Conservation (phyloP, 1,140 invertebrate genomes). For the Acyrthosiphon pisum region DNA sequence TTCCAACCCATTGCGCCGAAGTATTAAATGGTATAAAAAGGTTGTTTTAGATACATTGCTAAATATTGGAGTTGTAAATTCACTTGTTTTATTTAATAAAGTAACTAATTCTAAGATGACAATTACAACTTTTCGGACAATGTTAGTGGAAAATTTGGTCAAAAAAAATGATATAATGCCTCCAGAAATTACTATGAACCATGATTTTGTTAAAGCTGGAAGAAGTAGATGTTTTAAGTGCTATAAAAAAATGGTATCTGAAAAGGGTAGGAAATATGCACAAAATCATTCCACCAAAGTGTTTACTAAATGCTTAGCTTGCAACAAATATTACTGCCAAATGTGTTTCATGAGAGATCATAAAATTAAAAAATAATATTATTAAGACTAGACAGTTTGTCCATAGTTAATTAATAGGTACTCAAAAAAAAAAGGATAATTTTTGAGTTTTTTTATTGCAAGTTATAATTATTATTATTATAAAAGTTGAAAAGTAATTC, state of each 20-base stretch:
- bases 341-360: slow-evolving; percentile 3
- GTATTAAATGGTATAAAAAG: not conserved
- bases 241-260: not conserved
- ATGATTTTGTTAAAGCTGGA: not conserved
- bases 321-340: not conserved
- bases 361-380: slow-evolving; percentile 1
- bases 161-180: not conserved
- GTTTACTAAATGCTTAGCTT: not conserved
- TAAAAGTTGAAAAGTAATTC: not conserved
- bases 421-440: not conserved
- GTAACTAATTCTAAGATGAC: no score
- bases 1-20: not conserved
- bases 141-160: not conserved
- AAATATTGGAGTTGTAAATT: no score
- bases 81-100: no score
- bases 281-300: not conserved
- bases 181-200: not conserved
- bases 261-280: not conserved
- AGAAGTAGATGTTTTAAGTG: slow-evolving; percentile 19
- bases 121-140: not conserved
- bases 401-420: no score
- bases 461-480: slow-evolving; percentile 7
- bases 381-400: no score
- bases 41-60: no score
- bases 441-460: not conserved